A percentile compares a stretch with the other conserved stretches of the same genome.
phyloP scores from a whole-genome alignment of 2,113 vertebrate species.

The Dipodomys spectabilis region DNA sequence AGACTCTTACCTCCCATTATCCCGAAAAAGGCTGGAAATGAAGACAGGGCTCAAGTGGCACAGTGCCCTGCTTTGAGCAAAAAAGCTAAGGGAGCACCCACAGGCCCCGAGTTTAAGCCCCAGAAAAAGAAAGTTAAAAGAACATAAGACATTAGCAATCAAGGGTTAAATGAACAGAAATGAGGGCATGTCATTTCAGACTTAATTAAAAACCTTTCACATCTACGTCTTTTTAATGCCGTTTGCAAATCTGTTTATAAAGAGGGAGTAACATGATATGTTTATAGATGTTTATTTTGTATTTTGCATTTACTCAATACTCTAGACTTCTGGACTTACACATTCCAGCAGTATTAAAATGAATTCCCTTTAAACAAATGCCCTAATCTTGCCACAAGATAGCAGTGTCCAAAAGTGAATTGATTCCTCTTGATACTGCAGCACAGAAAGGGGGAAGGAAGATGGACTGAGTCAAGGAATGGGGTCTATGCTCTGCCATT shows the following conservation, averaged over 20 bases:
- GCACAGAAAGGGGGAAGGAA: neutral
- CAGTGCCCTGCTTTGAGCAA: too few species aligned
- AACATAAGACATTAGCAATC: too few species aligned
- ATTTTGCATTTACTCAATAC: slow-evolving; percentile 71
- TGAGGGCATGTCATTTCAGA: neutral
- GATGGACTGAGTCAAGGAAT: neutral
- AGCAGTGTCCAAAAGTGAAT: neutral
- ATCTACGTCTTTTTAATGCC: neutral
- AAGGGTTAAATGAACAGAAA: too few species aligned
- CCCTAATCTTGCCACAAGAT: neutral
- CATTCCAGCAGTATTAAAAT: neutral
- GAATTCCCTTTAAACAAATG: neutral
- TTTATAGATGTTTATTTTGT: neutral
- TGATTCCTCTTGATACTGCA: neutral
- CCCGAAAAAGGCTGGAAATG: too few species aligned
- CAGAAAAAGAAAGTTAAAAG: too few species aligned
- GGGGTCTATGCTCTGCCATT: neutral
- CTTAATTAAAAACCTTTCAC: neutral
- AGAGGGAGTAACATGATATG: too few species aligned
- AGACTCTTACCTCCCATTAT: too few species aligned
- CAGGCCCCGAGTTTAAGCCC: too few species aligned
- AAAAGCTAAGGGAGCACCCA: too few species aligned
- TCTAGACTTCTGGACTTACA: slow-evolving; percentile 42
- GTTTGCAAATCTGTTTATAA: neutral
- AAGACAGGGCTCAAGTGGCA: too few species aligned